Conservation (phyloP, 2,113 vertebrate species). For the Crotalus tigris region DNA sequence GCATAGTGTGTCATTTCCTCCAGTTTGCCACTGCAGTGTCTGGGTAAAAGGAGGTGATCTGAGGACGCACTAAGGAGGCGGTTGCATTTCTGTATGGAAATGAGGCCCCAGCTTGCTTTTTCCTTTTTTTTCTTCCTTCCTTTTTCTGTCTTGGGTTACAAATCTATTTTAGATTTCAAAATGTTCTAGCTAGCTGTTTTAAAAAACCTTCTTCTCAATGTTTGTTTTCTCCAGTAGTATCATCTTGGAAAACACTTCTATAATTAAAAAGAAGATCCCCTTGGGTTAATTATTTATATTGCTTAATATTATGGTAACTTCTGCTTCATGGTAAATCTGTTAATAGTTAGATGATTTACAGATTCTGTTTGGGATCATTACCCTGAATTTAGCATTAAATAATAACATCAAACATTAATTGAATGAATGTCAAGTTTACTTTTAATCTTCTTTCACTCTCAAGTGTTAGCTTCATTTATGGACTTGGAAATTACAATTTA, state of each 20-base stretch:
- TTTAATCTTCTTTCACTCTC: neutral
- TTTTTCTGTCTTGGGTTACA: neutral
- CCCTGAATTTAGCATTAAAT: neutral
- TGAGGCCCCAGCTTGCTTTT: neutral
- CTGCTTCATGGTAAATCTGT: neutral
- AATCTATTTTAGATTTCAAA: neutral
- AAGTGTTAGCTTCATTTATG: neutral
- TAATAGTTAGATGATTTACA: neutral
- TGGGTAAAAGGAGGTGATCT: conserved; percentile 47
- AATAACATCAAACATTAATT: neutral
- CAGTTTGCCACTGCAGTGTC: conserved; percentile 13
- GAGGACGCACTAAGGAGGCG: conserved; percentile 48
- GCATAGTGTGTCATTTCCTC: neutral
- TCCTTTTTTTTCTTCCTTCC: neutral
- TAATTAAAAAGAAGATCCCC: no score
- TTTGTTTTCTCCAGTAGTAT: neutral
- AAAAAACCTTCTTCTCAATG: neutral
- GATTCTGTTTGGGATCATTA: neutral
- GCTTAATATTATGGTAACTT: neutral
- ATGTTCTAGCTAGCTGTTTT: neutral
- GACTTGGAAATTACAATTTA: neutral
- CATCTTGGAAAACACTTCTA: neutral
- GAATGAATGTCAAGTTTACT: neutral
- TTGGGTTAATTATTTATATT: neutral
- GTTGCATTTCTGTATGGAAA: neutral